A percentile compares a stretch with the other conserved stretches of the same genome.
Conservation (phyloP, 2,113 vertebrate species). For the Morone saxatilis region DNA sequence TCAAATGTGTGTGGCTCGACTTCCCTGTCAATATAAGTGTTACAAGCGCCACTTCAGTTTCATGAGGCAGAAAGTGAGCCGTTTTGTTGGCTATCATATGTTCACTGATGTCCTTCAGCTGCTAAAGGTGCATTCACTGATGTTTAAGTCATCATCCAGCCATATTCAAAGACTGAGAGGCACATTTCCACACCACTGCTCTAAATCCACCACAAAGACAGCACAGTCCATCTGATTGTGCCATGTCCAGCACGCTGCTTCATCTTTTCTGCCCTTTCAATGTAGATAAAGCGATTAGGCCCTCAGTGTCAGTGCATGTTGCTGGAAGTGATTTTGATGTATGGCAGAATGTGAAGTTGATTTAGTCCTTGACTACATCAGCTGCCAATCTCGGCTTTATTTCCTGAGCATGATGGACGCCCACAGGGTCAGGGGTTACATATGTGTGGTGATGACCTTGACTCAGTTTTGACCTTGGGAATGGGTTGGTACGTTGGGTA, state of each 20-base stretch:
- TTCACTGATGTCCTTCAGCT: constrained; percentile 40
- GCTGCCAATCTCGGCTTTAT: constrained; percentile 71
- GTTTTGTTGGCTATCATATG: constrained; percentile 20
- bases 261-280: constrained; percentile 28
- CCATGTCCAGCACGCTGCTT: neutral
- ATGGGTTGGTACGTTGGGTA: constrained; percentile 27
- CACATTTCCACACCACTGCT: neutral
- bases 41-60: constrained; percentile 39
- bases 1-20: neutral
- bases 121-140: constrained; percentile 37
- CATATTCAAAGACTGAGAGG: neutral
- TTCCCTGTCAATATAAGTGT: neutral
- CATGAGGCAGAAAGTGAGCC: neutral
- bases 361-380: constrained; percentile 73
- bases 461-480: constrained; percentile 70
- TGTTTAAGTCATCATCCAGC: constrained; percentile 25
- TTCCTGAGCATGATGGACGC: constrained; percentile 75
- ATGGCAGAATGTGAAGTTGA: constrained; percentile 74
- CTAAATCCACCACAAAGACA: constrained; percentile 37
- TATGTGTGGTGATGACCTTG: constrained; percentile 74
- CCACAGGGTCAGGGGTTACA: constrained; percentile 61
- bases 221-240: neutral
- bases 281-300: constrained; percentile 61
- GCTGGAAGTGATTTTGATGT: constrained; percentile 76
- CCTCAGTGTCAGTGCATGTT: constrained; percentile 59